Percentiles rank a stretch among this genome's conserved stretches.
phyloP scores from a whole-genome alignment of 2,888 invertebrate species.

The Buathra laborator region DNA sequence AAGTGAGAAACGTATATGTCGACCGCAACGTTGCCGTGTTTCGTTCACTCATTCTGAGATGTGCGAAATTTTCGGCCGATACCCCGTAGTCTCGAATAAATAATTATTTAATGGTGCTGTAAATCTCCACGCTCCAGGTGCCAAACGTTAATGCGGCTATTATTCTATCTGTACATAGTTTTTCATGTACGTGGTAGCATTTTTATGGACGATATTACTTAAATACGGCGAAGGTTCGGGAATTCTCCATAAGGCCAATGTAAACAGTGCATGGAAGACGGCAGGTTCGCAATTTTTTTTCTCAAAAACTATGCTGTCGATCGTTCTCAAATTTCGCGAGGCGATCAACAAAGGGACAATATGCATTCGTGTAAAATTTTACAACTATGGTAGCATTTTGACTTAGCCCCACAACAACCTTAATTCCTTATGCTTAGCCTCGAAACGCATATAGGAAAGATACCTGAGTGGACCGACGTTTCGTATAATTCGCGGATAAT shows the following conservation, averaged over 20 bases:
- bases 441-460: background rate
- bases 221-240: constrained; percentile 14
- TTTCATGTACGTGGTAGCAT: constrained; percentile 26
- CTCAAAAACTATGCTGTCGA: background rate
- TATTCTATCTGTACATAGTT: constrained; percentile 2
- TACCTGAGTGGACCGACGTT: constrained; percentile 22
- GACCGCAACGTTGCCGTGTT: constrained; percentile 7
- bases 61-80: constrained; percentile 17
- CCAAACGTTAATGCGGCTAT: constrained; percentile 9
- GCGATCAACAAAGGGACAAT: background rate
- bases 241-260: constrained; percentile 16
- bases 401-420: background rate
- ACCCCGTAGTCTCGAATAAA: constrained; percentile 4
- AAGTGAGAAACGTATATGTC: background rate
- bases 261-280: background rate
- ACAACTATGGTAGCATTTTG: background rate
- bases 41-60: background rate
- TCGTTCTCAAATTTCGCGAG: background rate
- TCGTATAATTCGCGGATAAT: constrained; percentile 26
- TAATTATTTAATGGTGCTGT: constrained; percentile 39
- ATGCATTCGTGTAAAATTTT: background rate
- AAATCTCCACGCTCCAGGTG: background rate
- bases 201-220: constrained; percentile 27
- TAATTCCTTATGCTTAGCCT: constrained; percentile 25
- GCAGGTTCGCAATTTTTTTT: background rate